Evolutionary conservation across 2,888 invertebrate species (phyloP), one percentile per base, ranked within the genome.

Genomic region (Peribatodes rhomboidaria): DNA sequence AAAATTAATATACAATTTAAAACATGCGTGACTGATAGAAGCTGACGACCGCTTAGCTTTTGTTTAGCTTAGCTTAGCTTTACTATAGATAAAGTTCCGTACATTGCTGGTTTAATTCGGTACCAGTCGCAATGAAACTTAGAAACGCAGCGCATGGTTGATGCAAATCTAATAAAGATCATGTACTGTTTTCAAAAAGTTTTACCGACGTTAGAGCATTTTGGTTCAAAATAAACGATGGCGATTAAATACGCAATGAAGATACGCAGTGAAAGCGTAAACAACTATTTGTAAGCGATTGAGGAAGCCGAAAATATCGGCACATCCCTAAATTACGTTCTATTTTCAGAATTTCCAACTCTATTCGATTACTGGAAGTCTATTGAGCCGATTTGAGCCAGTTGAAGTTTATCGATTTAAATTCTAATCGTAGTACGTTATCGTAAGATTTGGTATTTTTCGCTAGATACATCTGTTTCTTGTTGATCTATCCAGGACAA

Each of bases 201-300:
- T 16, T 16, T 46, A 52, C 37, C 35, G n/a, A 53, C 14, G 27
- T 53, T 44, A 18, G 22, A 44, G 54, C 14, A 35, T 47, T 47
- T 53, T 31, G 42, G 47, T 58, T 27, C n/a, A 35, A 56, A 62
- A 67, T 56, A 60, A 63, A 63, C 57, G 22, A 54, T 39, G 49
- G 33, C 53, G 39, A 54, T 67, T 53, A 62, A 53, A 62, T 61
- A 57, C 39, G 52, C 53, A 56, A 56, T 63, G 52, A 59, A 63
- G 62, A 67, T 67, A 67, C 59, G 46, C 33, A 11, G 8, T 7
- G 20, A 60, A 53, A 62, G 54, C 54, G 58, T 58, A 61, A 64
- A 64, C 67, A 61, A 61, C 61, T 16, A 64, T 67, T 64, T 64
- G 46, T 58, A 58, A 57, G 42, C 42, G 18, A 14, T 20, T 60